Percentiles rank a stretch among this genome's conserved stretches.
Evolutionary conservation across 2,888 invertebrate species (phyloP).

Genomic region (Chrysolina oricalcia): DNA sequence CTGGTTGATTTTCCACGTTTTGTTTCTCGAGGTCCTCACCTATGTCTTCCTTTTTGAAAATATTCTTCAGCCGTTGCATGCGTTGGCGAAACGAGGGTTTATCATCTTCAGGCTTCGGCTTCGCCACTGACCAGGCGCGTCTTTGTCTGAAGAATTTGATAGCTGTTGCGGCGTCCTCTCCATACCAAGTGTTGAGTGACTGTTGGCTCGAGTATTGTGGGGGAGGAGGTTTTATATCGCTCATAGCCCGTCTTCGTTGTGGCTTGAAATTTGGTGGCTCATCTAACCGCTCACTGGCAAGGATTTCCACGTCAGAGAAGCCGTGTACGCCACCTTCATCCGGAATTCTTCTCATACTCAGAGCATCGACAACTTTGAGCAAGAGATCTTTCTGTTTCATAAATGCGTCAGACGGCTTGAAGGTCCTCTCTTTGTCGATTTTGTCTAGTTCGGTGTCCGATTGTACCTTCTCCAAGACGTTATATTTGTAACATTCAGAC

Average conservation of each 20-base stretch:
- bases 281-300: slow-evolving; percentile 78
- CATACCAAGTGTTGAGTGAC: slow-evolving; percentile 80
- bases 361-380: slow-evolving; percentile 84
- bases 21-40: slow-evolving; percentile 64
- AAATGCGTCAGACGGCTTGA: slow-evolving; percentile 78
- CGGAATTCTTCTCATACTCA: slow-evolving; percentile 73
- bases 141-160: slow-evolving; percentile 71
- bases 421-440: slow-evolving; percentile 86
- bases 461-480: slow-evolving; percentile 78
- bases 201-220: slow-evolving; percentile 64
- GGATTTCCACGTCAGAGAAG: slow-evolving; percentile 83
- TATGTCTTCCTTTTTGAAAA: slow-evolving; percentile 49
- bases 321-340: slow-evolving; percentile 77
- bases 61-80: slow-evolving; percentile 54
- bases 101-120: slow-evolving; percentile 33
- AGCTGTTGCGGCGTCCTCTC: slow-evolving; percentile 77
- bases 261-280: slow-evolving; percentile 32
- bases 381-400: slow-evolving; percentile 85
- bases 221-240: slow-evolving; percentile 73
- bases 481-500: slow-evolving; percentile 74
- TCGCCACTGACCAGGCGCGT: slow-evolving; percentile 52
- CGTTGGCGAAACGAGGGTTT: slow-evolving; percentile 39
- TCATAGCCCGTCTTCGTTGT: slow-evolving; percentile 74
- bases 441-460: slow-evolving; percentile 78
- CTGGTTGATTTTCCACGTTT: slow-evolving; percentile 61